Base-by-base conservation (phyloP, 2,888 invertebrate genomes). In the Tanypteryx hageni region DNA sequence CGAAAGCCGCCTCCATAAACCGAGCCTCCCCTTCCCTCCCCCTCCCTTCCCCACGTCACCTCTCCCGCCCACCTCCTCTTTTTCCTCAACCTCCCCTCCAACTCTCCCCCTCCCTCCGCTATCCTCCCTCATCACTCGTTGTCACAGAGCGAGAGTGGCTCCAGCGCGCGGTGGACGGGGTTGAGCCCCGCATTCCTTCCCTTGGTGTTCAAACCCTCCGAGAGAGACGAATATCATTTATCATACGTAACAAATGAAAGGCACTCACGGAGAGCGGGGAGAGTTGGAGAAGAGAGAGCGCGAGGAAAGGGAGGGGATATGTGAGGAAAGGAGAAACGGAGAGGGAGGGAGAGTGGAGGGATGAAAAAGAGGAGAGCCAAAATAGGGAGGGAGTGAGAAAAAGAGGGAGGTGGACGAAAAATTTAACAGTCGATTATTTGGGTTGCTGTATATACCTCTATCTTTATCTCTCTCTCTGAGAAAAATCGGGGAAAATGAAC, bases 161-260 rank as follows among this genome's bases (percentile, higher is more conserved):
- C 14, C 31, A 61, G 16, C 57, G n/a, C 44, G 31, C 58, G 85
- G 27, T 27, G 85, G 85, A 85, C 59, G 13, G 86, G 59, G 61
- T 13, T 16, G 44, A 85, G 85, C 57, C 27, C 31, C 59, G 86
- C 89, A 89, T 89, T 89, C 89, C 89, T 89, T 89, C 89, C 61
- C 64, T 89, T 56, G 89, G 89, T 64, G 64, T 44, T 89, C 68
- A 89, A 89, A 86, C 56, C 86, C 61, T 61, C 59, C 58, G 31
- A 86, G 86, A 57, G n/a, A 86, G 89, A 89, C 89, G 89, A 89
- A 89, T 89, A 89, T 89, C 89, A 89, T 89, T 89, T 89, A 89
- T 89, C 89, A 89, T 68, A 89, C 89, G 89, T 89, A 89, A 89
- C 89, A 89, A 89, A 89, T 89, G 89, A 89, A 89, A 89, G 89